Percentiles rank a stretch among this genome's conserved stretches.
Conservation (phyloP, 2,797 vertebrate genomes). For the Apogon hyalosoma region DNA sequence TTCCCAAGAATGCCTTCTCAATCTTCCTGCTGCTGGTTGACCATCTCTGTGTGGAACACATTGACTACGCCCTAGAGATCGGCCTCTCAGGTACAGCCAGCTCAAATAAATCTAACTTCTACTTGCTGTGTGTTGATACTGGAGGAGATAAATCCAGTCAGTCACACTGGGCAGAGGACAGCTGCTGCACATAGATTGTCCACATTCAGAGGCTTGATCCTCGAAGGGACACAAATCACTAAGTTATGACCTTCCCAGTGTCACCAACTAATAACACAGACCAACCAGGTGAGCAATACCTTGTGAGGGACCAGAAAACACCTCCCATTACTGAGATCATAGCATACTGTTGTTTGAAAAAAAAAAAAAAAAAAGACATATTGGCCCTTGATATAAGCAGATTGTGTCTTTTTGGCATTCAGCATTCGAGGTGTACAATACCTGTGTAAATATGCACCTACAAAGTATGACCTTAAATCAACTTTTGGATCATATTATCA, state of each 20-base stretch:
- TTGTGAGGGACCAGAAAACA: no score
- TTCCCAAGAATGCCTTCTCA: conserved; percentile 97
- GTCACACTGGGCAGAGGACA: not conserved
- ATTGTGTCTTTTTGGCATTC: no score
- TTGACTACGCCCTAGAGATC: conserved; percentile 98
- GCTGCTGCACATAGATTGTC: not conserved
- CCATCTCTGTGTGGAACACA: conserved; percentile 97
- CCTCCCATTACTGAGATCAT: no score
- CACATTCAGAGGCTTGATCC: not conserved
- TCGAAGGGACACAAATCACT: not conserved
- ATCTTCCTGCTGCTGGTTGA: conserved; percentile 98
- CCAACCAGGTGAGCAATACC: no score
- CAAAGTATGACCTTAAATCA: not conserved
- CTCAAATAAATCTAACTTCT: conserved; percentile 13
- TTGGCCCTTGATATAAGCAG: no score
- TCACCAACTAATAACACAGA: no score
- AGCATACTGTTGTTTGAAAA: no score
- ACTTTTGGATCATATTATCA: not conserved
- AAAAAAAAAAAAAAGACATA: no score
- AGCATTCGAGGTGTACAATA: no score
- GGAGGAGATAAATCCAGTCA: conserved; percentile 2
- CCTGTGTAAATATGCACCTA: no score
- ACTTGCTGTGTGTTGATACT: not conserved
- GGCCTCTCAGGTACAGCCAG: conserved; percentile 91
- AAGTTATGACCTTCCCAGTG: not conserved